Conservation (phyloP, 2,797 vertebrate species). For the Anguilla megastoma region DNA sequence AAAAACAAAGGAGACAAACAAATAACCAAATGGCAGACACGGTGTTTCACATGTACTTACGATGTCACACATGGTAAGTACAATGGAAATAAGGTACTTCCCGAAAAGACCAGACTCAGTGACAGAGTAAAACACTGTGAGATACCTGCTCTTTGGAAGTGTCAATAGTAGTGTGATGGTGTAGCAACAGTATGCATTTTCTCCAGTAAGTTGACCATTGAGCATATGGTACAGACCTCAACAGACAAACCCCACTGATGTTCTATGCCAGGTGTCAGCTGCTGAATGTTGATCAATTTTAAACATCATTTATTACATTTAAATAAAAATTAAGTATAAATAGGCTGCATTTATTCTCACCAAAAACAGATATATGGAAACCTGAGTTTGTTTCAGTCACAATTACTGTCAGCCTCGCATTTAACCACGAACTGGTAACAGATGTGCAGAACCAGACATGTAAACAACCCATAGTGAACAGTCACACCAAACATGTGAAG, state of each 20-base stretch:
- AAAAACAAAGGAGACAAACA: background rate
- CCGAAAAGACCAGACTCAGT: background rate
- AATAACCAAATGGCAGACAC: background rate
- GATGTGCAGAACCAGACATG: constrained; percentile 29
- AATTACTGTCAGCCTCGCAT: constrained; percentile 5
- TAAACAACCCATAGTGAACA: background rate
- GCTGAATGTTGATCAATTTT: background rate
- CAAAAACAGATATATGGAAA: background rate
- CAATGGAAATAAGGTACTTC: background rate
- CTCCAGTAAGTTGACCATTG: background rate
- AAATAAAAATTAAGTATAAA: background rate
- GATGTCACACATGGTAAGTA: background rate
- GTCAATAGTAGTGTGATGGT: background rate
- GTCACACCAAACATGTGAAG: background rate
- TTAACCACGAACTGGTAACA: constrained; percentile 28
- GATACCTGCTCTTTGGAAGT: background rate
- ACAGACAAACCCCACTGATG: background rate
- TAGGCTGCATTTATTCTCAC: background rate
- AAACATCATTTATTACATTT: background rate
- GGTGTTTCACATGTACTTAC: background rate
- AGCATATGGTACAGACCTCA: background rate
- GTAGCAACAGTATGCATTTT: background rate
- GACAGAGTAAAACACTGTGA: background rate
- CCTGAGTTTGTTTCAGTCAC: background rate
- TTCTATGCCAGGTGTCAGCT: background rate